Conservation (phyloP, 2,797 vertebrate genomes). For the Acanthis flammea region DNA sequence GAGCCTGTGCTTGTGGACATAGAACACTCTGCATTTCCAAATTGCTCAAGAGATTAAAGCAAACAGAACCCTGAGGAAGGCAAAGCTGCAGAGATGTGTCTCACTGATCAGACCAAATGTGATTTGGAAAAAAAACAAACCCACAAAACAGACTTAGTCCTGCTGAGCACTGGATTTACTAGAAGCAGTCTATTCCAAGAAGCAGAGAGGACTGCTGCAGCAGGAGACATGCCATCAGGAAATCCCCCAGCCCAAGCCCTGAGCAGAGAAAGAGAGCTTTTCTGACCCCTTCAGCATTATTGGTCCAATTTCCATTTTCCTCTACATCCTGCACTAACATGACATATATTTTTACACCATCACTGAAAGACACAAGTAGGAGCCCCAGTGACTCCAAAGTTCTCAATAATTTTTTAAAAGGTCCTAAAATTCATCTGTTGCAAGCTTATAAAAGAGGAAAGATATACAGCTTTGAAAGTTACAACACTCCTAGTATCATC, state of each 20-base stretch:
- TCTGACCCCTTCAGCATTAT: background rate
- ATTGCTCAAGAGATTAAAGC: slow-evolving; percentile 2
- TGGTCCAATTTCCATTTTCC: slow-evolving; percentile 1
- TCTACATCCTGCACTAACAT: background rate
- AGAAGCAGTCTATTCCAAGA: background rate
- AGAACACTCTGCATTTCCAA: background rate
- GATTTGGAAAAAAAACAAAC: background rate
- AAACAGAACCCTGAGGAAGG: background rate
- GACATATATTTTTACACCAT: slow-evolving; percentile 22
- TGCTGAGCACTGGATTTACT: background rate
- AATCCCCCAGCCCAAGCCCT: background rate
- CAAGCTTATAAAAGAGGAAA: slow-evolving; percentile 57
- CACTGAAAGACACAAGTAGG: background rate
- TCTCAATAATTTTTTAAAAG: slow-evolving; percentile 51
- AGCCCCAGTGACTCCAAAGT: slow-evolving; percentile 17
- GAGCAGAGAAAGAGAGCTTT: background rate
- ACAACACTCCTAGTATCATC: background rate
- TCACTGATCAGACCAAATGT: background rate
- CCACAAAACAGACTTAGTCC: background rate
- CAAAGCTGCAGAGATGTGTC: slow-evolving; percentile 6
- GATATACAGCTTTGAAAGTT: slow-evolving; percentile 13
- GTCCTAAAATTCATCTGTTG: slow-evolving; percentile 40
- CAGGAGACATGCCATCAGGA: background rate
- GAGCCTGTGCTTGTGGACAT: background rate
- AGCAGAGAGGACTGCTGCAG: background rate